phyloP scores from a whole-genome alignment of 2,113 vertebrate genomes.

The Riparia riparia region DNA sequence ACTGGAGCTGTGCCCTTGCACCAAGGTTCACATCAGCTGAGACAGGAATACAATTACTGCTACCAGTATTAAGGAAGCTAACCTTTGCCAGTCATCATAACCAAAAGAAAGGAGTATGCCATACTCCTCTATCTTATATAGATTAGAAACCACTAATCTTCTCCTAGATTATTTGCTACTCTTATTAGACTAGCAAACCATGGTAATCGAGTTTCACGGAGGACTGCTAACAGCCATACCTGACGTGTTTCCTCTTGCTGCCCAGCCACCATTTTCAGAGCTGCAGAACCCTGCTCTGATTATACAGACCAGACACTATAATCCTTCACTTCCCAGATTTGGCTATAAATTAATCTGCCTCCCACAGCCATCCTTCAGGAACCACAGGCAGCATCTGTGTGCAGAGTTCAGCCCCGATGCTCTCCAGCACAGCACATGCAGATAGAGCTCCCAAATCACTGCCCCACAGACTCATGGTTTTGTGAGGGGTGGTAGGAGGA shows the following conservation, averaged over 20 bases:
- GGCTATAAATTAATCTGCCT: background rate
- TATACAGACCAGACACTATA: background rate
- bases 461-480: background rate
- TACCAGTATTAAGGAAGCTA: background rate
- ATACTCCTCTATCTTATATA: background rate
- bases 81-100: background rate
- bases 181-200: background rate
- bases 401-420: background rate
- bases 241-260: slow-evolving; percentile 7
- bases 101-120: background rate
- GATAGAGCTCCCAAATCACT: background rate
- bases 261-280: slow-evolving; percentile 26
- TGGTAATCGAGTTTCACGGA: background rate
- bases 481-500: background rate
- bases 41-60: background rate
- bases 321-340: background rate
- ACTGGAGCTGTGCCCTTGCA: background rate
- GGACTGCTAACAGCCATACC: background rate
- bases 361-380: background rate
- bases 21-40: background rate
- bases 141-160: background rate
- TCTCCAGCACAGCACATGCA: background rate
- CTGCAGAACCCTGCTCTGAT: background rate
- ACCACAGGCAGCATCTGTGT: background rate
- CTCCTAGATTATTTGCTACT: background rate